Conservation (phyloP, 37 sponge, comb jelly and placozoan species). For the Crambe crambe region DNA sequence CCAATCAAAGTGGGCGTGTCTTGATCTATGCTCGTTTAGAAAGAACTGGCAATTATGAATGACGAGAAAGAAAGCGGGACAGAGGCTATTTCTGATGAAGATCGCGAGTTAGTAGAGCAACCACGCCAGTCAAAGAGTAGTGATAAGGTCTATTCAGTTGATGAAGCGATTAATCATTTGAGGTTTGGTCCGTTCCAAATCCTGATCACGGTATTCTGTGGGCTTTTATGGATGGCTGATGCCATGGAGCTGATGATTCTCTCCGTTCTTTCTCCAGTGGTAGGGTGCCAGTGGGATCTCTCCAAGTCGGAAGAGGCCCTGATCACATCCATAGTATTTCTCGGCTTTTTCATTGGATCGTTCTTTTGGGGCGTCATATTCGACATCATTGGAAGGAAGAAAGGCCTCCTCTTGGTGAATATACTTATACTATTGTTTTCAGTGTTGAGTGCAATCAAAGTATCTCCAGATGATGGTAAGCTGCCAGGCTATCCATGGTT, state of each 20-base stretch:
- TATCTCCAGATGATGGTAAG: slow-evolving; percentile 19
- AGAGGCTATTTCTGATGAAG: not conserved
- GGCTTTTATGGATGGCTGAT: slow-evolving; percentile 47
- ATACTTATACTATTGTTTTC: slow-evolving; percentile 46
- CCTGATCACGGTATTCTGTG: slow-evolving; percentile 51
- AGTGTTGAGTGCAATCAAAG: slow-evolving; percentile 29
- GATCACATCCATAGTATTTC: slow-evolving; percentile 67
- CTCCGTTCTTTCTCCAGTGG: slow-evolving; percentile 39
- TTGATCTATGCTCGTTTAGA: no score
- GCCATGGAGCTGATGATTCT: slow-evolving; percentile 60
- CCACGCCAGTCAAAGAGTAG: not conserved
- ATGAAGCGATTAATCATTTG: slow-evolving; percentile 73
- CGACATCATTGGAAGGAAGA: slow-evolving; percentile 64
- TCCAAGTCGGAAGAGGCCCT: slow-evolving; percentile 26
- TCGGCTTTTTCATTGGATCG: slow-evolving; percentile 69
- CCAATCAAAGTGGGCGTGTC: no score
- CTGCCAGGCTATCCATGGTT: slow-evolving; percentile 38
- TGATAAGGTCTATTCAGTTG: slow-evolving; percentile 62
- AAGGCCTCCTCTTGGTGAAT: slow-evolving; percentile 22
- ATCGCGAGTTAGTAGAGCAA: not conserved
- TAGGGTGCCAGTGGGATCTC: slow-evolving; percentile 50
- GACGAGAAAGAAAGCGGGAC: not conserved
- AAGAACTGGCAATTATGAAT: not conserved
- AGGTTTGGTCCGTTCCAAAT: slow-evolving; percentile 83
- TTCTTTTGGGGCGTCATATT: slow-evolving; percentile 50